Percentiles rank a stretch among this genome's conserved stretches.
Evolutionary conservation across 2,888 invertebrate species (phyloP).

Genomic region (Elegia similella): DNA sequence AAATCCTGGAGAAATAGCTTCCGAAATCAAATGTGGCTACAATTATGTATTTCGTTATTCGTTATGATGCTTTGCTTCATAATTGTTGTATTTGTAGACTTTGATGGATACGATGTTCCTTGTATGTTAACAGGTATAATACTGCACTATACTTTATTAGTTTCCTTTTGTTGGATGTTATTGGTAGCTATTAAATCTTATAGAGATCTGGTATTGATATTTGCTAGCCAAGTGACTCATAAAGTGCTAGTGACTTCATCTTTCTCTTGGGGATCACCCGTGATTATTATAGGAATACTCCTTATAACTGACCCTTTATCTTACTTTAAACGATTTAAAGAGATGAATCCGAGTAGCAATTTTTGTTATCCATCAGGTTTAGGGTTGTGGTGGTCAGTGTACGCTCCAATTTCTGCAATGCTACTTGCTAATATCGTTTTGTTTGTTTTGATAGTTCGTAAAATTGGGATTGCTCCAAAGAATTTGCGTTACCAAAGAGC

Average conservation of each 20-base stretch:
- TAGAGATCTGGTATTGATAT: constrained; percentile 80
- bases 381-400: constrained; percentile 59
- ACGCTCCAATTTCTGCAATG: constrained; percentile 58
- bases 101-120: constrained; percentile 28
- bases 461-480: constrained; percentile 37
- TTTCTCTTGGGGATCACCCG: constrained; percentile 77
- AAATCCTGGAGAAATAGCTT: constrained; percentile 73
- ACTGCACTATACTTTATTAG: constrained; percentile 81
- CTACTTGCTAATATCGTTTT: constrained; percentile 63
- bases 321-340: constrained; percentile 40
- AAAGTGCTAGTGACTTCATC: constrained; percentile 75
- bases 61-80: constrained; percentile 46
- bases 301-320: constrained; percentile 40
- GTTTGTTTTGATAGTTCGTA: constrained; percentile 64
- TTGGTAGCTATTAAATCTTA: constrained; percentile 82
- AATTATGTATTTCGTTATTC: constrained; percentile 54
- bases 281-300: constrained; percentile 54
- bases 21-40: constrained; percentile 68
- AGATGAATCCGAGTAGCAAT: constrained; percentile 36
- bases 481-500: constrained; percentile 44
- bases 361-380: constrained; percentile 62
- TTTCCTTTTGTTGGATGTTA: constrained; percentile 83
- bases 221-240: constrained; percentile 67
- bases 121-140: constrained; percentile 74
- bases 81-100: constrained; percentile 16